Evolutionary conservation across 1,140 invertebrate genomes (phyloP).

Genomic region (Cotesia chilonis): DNA sequence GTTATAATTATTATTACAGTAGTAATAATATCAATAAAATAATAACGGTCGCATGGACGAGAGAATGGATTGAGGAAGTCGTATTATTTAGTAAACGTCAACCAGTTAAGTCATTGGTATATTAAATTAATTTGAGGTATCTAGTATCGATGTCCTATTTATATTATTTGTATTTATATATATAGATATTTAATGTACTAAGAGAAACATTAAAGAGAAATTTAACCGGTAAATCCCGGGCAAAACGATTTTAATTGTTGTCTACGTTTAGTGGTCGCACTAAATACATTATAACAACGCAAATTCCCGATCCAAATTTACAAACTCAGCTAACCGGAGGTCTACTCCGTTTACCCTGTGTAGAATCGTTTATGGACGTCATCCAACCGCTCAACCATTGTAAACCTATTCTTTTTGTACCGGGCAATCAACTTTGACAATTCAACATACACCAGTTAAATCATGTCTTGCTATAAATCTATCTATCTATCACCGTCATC

Average conservation of each 20-base stretch:
- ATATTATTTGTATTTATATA: not conserved
- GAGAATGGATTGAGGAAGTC: slow-evolving; percentile 12
- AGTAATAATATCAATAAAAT: not conserved
- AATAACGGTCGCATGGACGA: slow-evolving; percentile 24
- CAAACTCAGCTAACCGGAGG: slow-evolving; percentile 11
- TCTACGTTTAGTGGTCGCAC: slow-evolving; percentile 3
- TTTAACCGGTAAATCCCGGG: slow-evolving; percentile 9
- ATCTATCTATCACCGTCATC: too few species aligned
- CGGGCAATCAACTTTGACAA: slow-evolving; percentile 25
- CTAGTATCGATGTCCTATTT: too few species aligned
- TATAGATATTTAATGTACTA: not conserved
- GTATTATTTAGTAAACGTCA: not conserved
- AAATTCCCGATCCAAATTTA: slow-evolving; percentile 30
- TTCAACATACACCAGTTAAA: not conserved
- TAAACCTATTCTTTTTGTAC: not conserved
- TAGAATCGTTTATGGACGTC: slow-evolving; percentile 17
- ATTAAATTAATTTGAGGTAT: too few species aligned
- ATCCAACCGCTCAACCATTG: slow-evolving; percentile 15
- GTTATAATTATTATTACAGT: too few species aligned
- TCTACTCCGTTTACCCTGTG: slow-evolving; percentile 26
- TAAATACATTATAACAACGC: not conserved
- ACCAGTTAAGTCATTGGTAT: slow-evolving; percentile 3
- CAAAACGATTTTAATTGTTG: slow-evolving; percentile 11
- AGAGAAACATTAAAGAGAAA: too few species aligned
- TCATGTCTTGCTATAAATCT: not conserved